Base-by-base conservation (phyloP, 2,797 vertebrate species). In the Argyrosomus regius region DNA sequence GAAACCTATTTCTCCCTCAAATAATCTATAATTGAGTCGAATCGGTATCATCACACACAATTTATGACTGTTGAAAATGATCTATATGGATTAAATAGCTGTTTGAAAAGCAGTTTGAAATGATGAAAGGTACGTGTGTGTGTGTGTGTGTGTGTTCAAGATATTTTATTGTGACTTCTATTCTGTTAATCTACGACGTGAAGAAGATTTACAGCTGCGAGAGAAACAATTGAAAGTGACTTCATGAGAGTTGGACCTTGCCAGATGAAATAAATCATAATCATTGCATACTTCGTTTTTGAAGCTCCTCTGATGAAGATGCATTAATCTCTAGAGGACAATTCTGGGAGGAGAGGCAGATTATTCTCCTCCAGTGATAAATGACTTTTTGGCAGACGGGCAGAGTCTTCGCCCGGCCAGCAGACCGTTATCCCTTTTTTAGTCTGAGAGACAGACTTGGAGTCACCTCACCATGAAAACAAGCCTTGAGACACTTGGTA, bases 261-360 rank as follows among this genome's bases (percentile, higher is more conserved):
- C 65, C 64, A 75, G 16, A 48, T 22, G 0, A 31, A 77, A 83
- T 80, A 67, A 84, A 70, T 88, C 57, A 69, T 3, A 43, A 69
- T 69, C 5, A 50, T 73, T 52, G 66, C 24, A 69, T 48, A 11
- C 39, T 58, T 35, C n/a, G 20, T 72, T 66, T 80, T 70, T 66
- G 50, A 83, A 76, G 69, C 50, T 7, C 17, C 35, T 78, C 67
- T 60, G 53, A 85, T 85, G 70, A 75, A 86, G 85, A 88, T 18
- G 53, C 58, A 82, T 88, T 75, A 39, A 72, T 79, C 80, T 84
- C 84, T 3, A 24, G 81, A 62, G 82, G 63, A 56, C 18, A 45
- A 64, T 57, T 75, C 64, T 57, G 72, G 46, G 72, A 78, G 45
- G 22, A 78, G 56, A 66, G 17, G 66, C 13, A 48, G 57, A 78